phyloP scores from a whole-genome alignment of 2,797 vertebrate species.

The Mormyrus hasselquistii region DNA sequence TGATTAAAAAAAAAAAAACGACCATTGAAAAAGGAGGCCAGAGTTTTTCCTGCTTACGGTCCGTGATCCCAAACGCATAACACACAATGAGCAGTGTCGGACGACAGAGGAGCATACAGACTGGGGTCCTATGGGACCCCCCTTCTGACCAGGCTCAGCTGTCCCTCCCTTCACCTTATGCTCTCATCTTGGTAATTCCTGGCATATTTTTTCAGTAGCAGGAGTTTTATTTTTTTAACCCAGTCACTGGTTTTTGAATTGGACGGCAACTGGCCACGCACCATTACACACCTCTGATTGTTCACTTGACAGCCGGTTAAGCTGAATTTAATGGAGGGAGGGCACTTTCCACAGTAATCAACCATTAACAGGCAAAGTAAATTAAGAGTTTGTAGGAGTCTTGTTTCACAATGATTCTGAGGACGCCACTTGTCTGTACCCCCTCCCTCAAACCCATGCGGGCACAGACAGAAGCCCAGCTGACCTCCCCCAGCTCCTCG shows the following conservation, averaged over 20 bases:
- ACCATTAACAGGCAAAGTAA: neutral
- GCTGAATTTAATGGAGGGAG: neutral
- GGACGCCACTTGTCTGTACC: neutral
- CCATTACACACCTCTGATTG: neutral
- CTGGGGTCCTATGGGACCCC: neutral
- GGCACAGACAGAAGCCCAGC: neutral
- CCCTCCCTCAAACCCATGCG: neutral
- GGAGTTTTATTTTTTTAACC: neutral
- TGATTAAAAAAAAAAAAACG: neutral
- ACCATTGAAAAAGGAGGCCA: neutral
- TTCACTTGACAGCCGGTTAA: neutral
- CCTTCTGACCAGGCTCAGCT: neutral
- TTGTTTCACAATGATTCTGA: neutral
- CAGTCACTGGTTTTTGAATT: neutral
- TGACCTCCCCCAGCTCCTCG: constrained; percentile 93
- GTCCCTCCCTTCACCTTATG: neutral
- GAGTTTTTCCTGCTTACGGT: neutral
- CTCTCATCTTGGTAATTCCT: neutral
- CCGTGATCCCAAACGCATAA: neutral
- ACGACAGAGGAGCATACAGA: neutral
- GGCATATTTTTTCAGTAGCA: neutral
- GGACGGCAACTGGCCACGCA: neutral
- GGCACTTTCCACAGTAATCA: neutral
- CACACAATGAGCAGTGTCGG: neutral
- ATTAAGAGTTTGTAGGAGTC: neutral